Conservation (phyloP, 1,140 invertebrate species). For the Orchesella cincta region DNA sequence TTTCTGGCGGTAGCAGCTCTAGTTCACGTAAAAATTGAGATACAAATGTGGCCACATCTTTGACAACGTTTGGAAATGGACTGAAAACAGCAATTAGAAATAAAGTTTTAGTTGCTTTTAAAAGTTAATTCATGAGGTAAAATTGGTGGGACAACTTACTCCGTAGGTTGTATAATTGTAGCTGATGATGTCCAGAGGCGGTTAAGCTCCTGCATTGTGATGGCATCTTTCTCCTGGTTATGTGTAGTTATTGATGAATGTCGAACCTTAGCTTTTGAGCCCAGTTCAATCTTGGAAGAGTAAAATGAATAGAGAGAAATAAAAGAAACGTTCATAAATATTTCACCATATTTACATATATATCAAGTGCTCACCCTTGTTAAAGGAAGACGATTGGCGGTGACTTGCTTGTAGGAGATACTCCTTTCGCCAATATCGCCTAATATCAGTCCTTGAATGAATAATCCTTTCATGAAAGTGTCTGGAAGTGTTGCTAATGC, state of each 20-base stretch:
- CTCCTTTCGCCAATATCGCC: conserved; percentile 46
- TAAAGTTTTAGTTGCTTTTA: background rate
- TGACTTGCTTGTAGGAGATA: conserved; percentile 49
- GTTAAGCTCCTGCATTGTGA: conserved; percentile 41
- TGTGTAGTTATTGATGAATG: conserved; percentile 38
- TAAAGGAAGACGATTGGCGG: conserved; percentile 41
- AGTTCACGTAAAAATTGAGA: conserved; percentile 44
- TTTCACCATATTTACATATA: background rate
- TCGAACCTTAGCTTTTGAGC: conserved; percentile 36
- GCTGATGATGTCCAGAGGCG: conserved; percentile 39
- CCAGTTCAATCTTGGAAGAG: conserved; percentile 45
- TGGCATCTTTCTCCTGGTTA: conserved; percentile 25
- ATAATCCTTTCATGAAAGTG: conserved; percentile 51
- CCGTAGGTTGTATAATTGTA: conserved; percentile 27
- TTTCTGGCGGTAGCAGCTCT: conserved; percentile 32
- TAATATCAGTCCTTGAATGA: conserved; percentile 47
- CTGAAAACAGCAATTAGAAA: conserved; percentile 30
- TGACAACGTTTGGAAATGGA: conserved; percentile 38
- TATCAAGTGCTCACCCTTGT: conserved; percentile 44
- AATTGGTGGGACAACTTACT: conserved; percentile 41
- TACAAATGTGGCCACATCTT: conserved; percentile 45
- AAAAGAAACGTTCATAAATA: background rate
- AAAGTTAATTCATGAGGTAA: no score
- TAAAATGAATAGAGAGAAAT: background rate
- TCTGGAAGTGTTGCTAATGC: conserved; percentile 44